Conservation (phyloP, 2,113 vertebrate genomes). For the Fregetta grallaria region DNA sequence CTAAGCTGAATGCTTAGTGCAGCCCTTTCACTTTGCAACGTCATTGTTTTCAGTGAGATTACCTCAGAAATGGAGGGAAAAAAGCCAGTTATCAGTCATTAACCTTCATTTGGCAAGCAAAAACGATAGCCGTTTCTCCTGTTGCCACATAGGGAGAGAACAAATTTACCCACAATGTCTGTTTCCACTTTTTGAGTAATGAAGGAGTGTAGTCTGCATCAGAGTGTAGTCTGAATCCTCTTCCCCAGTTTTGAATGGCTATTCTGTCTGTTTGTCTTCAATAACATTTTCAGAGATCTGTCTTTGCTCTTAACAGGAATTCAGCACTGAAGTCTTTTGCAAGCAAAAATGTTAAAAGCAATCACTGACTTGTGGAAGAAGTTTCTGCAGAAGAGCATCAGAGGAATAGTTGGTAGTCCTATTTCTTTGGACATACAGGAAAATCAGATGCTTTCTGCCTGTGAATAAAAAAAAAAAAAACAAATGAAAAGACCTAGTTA, state of each 20-base stretch:
- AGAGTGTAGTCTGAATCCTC: not conserved
- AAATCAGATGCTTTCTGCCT: not conserved
- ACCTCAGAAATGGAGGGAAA: not conserved
- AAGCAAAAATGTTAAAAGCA: not conserved
- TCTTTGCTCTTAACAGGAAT: not conserved
- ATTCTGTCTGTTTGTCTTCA: not conserved
- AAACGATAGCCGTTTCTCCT: not conserved
- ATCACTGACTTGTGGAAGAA: not conserved
- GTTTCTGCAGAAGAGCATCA: not conserved
- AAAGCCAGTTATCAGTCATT: not conserved
- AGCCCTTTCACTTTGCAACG: not conserved
- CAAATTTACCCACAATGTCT: not conserved
- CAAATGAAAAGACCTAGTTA: not conserved
- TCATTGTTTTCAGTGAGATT: rapidly evolving
- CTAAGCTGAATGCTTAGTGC: not conserved
- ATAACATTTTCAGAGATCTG: not conserved
- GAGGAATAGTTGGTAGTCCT: not conserved
- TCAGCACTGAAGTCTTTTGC: not conserved
- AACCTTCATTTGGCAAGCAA: not conserved
- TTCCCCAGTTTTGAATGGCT: not conserved
- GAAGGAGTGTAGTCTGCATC: not conserved
- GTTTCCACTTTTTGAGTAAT: not conserved
- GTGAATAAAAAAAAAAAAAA: not conserved
- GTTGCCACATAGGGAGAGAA: not conserved
- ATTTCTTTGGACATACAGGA: not conserved